Evolutionary conservation across 2,797 vertebrate genomes (phyloP).

Genomic region (Gallirallus australis): DNA sequence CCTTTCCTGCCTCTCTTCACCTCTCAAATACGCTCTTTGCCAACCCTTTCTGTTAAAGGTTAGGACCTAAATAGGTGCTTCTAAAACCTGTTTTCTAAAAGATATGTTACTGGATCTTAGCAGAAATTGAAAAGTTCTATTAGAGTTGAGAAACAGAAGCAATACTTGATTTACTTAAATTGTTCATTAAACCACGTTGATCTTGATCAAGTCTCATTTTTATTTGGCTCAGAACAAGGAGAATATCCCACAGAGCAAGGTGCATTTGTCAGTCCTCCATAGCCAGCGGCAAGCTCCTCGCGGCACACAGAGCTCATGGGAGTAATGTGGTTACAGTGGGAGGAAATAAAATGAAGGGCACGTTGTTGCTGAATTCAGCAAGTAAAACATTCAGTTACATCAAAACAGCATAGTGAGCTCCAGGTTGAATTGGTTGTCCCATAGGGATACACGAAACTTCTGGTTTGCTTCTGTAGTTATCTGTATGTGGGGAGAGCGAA

Average conservation of each 20-base stretch:
- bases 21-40: not conserved
- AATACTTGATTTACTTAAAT: not conserved
- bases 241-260: not conserved
- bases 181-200: not conserved
- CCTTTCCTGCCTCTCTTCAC: not conserved
- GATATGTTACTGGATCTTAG: not conserved
- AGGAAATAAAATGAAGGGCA: not conserved
- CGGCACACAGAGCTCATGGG: not conserved
- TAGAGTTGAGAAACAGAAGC: not conserved
- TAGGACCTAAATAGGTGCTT: not conserved
- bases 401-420: not conserved
- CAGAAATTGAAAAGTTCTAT: not conserved
- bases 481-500: fast-evolving
- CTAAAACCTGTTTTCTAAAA: not conserved
- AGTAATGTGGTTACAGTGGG: not conserved
- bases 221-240: not conserved
- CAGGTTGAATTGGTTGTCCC: not conserved
- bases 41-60: not conserved
- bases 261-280: fast-evolving
- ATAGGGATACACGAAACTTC: not conserved
- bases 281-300: not conserved
- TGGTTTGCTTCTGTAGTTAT: not conserved
- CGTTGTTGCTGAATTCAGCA: not conserved
- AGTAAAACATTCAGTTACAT: not conserved
- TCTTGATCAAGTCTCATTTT: not conserved